phyloP scores from a whole-genome alignment of 2,888 invertebrate genomes.

The Rhingia campestris region DNA sequence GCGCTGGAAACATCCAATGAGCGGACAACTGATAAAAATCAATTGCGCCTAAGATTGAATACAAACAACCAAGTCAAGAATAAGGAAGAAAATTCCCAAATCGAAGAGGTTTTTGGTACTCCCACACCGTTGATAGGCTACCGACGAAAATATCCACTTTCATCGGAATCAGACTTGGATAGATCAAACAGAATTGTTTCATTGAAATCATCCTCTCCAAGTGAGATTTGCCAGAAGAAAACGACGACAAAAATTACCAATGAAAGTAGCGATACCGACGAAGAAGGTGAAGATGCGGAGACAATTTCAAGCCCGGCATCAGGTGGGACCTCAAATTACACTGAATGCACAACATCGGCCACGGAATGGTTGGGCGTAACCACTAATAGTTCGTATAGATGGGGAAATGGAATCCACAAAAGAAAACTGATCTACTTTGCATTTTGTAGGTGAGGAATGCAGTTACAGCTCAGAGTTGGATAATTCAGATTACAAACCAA shows the following conservation, averaged over 20 bases:
- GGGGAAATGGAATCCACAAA: background rate
- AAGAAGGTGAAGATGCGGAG: slow-evolving; percentile 84
- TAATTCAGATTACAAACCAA: slow-evolving; percentile 85
- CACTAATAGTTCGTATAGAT: slow-evolving; percentile 87
- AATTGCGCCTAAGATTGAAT: slow-evolving; percentile 78
- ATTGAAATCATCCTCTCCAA: slow-evolving; percentile 29
- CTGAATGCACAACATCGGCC: slow-evolving; percentile 86
- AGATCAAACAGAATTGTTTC: slow-evolving; percentile 35
- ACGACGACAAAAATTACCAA: slow-evolving; percentile 75
- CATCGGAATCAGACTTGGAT: slow-evolving; percentile 75
- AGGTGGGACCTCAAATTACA: slow-evolving; percentile 81
- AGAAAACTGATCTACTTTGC: background rate
- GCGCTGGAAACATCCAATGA: slow-evolving; percentile 6
- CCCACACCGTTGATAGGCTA: slow-evolving; percentile 32
- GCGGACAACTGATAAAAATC: slow-evolving; percentile 69
- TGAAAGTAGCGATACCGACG: slow-evolving; percentile 81
- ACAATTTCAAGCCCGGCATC: slow-evolving; percentile 86
- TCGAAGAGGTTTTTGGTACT: slow-evolving; percentile 43
- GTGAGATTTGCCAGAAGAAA: slow-evolving; percentile 74
- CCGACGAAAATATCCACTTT: slow-evolving; percentile 74
- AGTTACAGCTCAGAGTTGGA: slow-evolving; percentile 92
- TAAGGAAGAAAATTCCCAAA: slow-evolving; percentile 40
- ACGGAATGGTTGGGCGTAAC: slow-evolving; percentile 95
- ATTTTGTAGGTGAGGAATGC: slow-evolving; percentile 86
- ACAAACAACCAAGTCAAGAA: slow-evolving; percentile 57